These are phyloP conservation scores for Nipponia nippon DNA, from an alignment of 2,113 vertebrate species.

Conservation along the genomic window DNA sequence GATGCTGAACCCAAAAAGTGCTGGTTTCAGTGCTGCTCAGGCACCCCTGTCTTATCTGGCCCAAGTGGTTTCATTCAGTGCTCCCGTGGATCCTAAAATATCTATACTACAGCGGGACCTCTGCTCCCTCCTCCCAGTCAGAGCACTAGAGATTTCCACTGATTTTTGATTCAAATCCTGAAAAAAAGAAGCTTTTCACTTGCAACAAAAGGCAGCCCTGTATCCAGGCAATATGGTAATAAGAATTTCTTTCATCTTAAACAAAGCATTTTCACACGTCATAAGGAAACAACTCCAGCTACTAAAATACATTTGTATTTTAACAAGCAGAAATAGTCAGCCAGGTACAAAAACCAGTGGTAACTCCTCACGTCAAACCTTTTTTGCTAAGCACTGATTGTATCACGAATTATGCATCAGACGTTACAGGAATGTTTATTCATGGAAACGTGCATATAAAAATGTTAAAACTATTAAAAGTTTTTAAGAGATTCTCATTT, in stretches of 20 bases:
- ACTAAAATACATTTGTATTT: conserved; percentile 31
- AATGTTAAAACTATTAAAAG: conserved; percentile 36
- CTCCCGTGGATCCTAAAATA: not conserved
- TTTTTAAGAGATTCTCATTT: not conserved
- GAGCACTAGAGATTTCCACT: not conserved
- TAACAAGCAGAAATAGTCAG: conserved; percentile 22
- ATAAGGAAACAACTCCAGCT: conserved; percentile 28
- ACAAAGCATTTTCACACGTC: conserved; percentile 30
- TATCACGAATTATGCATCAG: conserved; percentile 50
- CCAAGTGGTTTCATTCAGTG: not conserved
- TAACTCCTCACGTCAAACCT: not conserved
- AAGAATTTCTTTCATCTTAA: conserved; percentile 34
- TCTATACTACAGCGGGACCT: not conserved
- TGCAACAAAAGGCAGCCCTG: not conserved
- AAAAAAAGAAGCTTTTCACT: not conserved
- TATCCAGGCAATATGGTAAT: not conserved
- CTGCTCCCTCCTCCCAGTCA: not conserved
- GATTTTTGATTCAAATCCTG: not conserved
- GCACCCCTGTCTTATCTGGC: not conserved
- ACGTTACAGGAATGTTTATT: conserved; percentile 22
- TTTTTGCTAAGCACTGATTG: conserved; percentile 22
- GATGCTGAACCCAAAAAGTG: not conserved
- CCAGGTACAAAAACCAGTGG: not conserved
- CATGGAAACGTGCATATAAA: not conserved
- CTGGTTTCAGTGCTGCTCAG: not conserved